A percentile compares a stretch with the other conserved stretches of the same genome.
Conservation (phyloP, 2,113 vertebrate genomes). For the Columba livia region DNA sequence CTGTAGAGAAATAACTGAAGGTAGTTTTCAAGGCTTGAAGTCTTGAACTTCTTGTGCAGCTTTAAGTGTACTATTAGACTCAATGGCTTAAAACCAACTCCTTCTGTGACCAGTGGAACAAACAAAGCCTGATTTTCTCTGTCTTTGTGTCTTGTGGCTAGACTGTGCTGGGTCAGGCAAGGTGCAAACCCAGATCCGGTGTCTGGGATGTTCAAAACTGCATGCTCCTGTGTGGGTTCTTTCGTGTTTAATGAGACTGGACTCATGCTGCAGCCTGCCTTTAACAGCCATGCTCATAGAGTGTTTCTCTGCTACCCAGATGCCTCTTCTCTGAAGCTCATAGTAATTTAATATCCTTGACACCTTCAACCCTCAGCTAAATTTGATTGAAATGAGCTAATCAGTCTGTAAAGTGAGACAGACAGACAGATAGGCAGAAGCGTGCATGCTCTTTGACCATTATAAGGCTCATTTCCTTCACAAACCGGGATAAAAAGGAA, state of each 20-base stretch:
- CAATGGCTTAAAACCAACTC: background rate
- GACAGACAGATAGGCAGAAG: constrained; percentile 26
- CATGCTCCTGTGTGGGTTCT: background rate
- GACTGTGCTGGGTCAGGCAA: background rate
- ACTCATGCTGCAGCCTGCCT: background rate
- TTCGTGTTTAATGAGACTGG: background rate
- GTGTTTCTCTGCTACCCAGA: background rate
- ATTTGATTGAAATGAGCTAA: constrained; percentile 53
- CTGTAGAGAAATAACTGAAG: background rate
- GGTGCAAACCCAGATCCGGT: background rate
- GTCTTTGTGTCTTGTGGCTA: background rate
- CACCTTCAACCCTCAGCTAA: constrained; percentile 17
- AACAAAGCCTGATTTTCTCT: background rate
- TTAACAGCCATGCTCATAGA: background rate
- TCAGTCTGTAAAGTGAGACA: constrained; percentile 40
- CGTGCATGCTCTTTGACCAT: background rate
- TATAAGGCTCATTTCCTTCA: constrained; percentile 10
- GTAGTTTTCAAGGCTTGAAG: background rate
- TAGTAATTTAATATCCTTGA: constrained; percentile 38
- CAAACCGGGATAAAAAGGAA: background rate
- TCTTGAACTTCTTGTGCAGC: background rate
- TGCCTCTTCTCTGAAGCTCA: background rate
- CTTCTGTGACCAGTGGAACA: background rate
- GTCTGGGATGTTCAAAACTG: background rate
- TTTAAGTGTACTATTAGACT: background rate